Conservation (phyloP, 1,140 invertebrate genomes). For the Calephelis nemesis region DNA sequence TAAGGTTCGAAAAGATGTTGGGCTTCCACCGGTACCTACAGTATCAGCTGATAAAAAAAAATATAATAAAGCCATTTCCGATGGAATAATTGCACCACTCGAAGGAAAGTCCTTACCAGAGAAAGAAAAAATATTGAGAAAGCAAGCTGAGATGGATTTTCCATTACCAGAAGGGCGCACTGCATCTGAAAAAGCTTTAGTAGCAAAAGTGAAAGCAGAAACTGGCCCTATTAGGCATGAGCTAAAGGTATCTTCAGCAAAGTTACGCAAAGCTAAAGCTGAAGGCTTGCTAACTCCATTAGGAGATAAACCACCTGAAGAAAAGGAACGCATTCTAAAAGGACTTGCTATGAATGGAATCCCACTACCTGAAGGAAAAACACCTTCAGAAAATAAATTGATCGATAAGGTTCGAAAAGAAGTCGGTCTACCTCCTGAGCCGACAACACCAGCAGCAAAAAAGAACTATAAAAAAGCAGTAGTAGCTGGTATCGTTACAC, state of each 20-base stretch:
- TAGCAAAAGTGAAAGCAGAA: constrained; percentile 32
- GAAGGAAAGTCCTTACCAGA: constrained; percentile 32
- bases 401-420: constrained; percentile 38
- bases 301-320: constrained; percentile 34
- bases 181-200: constrained; percentile 44
- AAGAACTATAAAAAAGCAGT: constrained; percentile 39
- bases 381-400: constrained; percentile 40
- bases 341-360: constrained; percentile 39
- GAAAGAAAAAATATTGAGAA: constrained; percentile 37
- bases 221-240: neutral
- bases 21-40: constrained; percentile 37
- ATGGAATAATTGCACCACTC: constrained; percentile 34
- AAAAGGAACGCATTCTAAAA: constrained; percentile 44
- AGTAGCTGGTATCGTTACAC: constrained; percentile 32
- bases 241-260: constrained; percentile 9
- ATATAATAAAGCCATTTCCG: constrained; percentile 34
- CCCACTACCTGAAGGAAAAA: constrained; percentile 42
- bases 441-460: constrained; percentile 31
- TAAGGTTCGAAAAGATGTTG: constrained; percentile 39
- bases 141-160: constrained; percentile 33
- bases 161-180: constrained; percentile 39
- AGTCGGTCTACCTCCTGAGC: constrained; percentile 33
- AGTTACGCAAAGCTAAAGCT: constrained; percentile 34
- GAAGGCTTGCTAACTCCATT: constrained; percentile 35
- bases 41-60: constrained; percentile 34